Evolutionary conservation across 2,888 invertebrate genomes (phyloP), one percentile per base, ranked within the genome.

Genomic region (Phytoseiulus persimilis): DNA sequence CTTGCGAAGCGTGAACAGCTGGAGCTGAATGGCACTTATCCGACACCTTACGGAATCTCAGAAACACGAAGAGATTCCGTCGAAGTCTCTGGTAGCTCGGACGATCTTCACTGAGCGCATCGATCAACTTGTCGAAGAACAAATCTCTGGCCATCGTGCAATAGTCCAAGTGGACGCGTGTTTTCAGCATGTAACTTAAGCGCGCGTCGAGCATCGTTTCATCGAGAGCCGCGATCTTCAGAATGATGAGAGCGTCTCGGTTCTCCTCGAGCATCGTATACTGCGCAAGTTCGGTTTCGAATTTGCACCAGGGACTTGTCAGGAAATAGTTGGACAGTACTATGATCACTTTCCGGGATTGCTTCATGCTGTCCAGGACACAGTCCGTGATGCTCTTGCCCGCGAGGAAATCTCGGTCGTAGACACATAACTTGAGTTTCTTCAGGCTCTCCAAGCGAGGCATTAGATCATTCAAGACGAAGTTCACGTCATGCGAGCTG

Each of bases 321-420:
- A 90, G 89, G 32, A 91, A 91, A 83, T 90, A 83, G 83, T 90
- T 90, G 6, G 91, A 91, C 28, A 91, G 89, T 18, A 91, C 90
- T 23, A 91, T 90, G 83, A 91, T 91, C 0, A 90, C 90, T 89
- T 90, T 91, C 33, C 91, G 83, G 23, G 90, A 90, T 32, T 90
- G 84, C 39, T 87, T 89, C 31, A 91, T 91, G 32, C 89, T 83
- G 31, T 91, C 91, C 3, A 90, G 33, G 32, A 91, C 90, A 83
- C 91, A 91, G 83, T 91, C 90, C 89, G 90, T 91, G 65, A 91
- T 91, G 46, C 90, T 90, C 83, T 90, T 89, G 23, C 91, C 91
- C n/a, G 91, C 91, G 46, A 91, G 90, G 89, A 91, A 91, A 84
- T 91, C 91, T 9, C 91, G 83, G 83, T 91, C 91, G 46, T 91